A percentile compares a stretch with the other conserved stretches of the same genome.
These are phyloP conservation scores for Spicauda simplicius DNA, from an alignment of 2,888 invertebrate species.

Conservation along the genomic window DNA sequence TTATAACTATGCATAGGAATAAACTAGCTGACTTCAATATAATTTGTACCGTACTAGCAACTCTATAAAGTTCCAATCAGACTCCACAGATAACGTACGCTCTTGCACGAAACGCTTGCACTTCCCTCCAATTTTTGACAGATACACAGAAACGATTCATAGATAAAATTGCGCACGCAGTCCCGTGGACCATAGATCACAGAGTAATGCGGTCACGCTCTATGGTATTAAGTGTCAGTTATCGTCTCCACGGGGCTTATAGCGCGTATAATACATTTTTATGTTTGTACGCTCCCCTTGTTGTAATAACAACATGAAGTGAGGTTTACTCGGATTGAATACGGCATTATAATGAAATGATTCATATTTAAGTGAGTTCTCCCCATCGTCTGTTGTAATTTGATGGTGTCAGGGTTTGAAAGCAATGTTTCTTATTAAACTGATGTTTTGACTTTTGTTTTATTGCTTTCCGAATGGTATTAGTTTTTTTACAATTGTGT, in stretches of 20 bases:
- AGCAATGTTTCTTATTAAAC: conserved; percentile 84
- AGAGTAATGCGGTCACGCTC: conserved; percentile 83
- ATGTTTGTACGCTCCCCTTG: conserved; percentile 74
- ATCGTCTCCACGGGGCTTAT: conserved; percentile 82
- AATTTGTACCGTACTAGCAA: conserved; percentile 41
- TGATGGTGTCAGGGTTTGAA: conserved; percentile 77
- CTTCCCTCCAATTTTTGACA: conserved; percentile 71
- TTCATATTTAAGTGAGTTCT: conserved; percentile 85
- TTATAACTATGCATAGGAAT: conserved; percentile 10
- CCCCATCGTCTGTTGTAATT: conserved; percentile 75
- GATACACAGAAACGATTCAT: conserved; percentile 61
- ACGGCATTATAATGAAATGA: conserved; percentile 85
- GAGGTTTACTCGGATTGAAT: conserved; percentile 84
- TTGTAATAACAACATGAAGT: conserved; percentile 80
- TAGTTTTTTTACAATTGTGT: conserved; percentile 19
- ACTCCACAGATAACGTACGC: conserved; percentile 45
- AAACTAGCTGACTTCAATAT: conserved; percentile 18
- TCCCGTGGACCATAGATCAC: conserved; percentile 80
- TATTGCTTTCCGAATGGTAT: conserved; percentile 34
- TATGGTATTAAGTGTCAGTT: conserved; percentile 84
- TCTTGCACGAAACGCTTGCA: conserved; percentile 56
- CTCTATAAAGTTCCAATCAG: conserved; percentile 50
- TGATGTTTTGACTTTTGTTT: conserved; percentile 72
- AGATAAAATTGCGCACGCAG: conserved; percentile 66
- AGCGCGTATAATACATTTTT: conserved; percentile 73